These are phyloP conservation scores for Micrasema minimum DNA, from an alignment of 1,140 invertebrate species.

Conservation along the genomic window DNA sequence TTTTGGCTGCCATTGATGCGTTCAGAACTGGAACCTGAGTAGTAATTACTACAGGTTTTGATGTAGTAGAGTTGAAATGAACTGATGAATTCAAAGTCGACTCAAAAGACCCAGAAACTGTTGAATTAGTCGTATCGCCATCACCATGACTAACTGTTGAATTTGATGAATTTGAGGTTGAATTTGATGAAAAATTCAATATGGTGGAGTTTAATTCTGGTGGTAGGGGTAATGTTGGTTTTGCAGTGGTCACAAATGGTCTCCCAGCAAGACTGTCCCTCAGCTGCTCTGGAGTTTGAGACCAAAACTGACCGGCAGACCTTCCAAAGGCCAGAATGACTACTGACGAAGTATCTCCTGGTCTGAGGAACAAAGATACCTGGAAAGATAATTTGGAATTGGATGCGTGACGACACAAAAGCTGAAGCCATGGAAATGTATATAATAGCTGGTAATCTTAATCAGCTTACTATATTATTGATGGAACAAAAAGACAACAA, in stretches of 20 bases:
- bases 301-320: conserved; percentile 68
- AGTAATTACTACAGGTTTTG: background rate
- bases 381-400: conserved; percentile 55
- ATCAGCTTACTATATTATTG: too few relatives aligned
- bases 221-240: conserved; percentile 22
- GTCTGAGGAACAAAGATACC: conserved; percentile 70
- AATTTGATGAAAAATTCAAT: background rate
- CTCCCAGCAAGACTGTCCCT: conserved; percentile 41
- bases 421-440: too few relatives aligned
- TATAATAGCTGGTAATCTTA: too few relatives aligned
- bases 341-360: conserved; percentile 69
- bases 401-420: conserved; percentile 13
- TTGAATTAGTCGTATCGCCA: too few relatives aligned
- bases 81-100: too few relatives aligned
- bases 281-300: conserved; percentile 50
- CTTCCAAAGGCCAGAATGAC: conserved; percentile 76
- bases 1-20: conserved; percentile 33
- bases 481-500: too few relatives aligned
- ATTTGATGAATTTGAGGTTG: too few relatives aligned
- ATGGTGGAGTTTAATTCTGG: background rate
- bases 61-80: too few relatives aligned
- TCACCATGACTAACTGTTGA: too few relatives aligned
- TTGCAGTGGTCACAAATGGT: conserved; percentile 14
- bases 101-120: too few relatives aligned
- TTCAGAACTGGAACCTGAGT: conserved; percentile 25